These are phyloP conservation scores for Ophthalmotilapia sp. DNA, from an alignment of 2,113 vertebrate species.

Conservation along the genomic window DNA sequence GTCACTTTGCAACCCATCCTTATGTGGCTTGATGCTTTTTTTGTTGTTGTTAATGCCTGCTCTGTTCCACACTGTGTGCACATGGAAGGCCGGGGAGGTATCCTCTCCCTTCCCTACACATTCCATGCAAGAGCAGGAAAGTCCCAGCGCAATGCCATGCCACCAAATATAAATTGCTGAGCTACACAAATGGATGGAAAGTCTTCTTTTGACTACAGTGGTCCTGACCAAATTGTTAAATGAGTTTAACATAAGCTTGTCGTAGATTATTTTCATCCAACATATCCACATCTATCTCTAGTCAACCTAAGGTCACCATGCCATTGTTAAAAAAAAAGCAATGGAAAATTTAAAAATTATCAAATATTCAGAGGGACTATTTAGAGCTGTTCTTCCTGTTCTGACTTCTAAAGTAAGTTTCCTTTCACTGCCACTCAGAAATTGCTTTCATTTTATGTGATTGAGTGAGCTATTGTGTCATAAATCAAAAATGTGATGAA, in stretches of 20 bases:
- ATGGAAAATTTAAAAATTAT: background rate
- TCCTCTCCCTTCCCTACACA: background rate
- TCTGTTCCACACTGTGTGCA: background rate
- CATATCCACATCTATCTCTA: background rate
- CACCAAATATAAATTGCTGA: background rate
- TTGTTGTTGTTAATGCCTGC: background rate
- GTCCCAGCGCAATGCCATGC: background rate
- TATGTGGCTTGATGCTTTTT: background rate
- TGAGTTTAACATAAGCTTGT: background rate
- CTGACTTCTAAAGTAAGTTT: background rate
- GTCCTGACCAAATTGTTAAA: background rate
- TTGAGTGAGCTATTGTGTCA: background rate
- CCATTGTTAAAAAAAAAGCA: conserved; percentile 4
- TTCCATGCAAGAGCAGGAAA: background rate
- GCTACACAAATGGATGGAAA: background rate
- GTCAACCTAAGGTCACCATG: background rate
- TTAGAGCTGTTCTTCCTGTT: background rate
- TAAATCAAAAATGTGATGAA: background rate
- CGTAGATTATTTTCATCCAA: background rate
- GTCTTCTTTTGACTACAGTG: background rate
- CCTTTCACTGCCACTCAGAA: background rate
- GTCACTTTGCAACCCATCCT: background rate
- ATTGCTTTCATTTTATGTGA: background rate
- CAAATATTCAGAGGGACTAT: background rate
- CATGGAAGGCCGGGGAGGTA: background rate